A percentile compares a stretch with the other conserved stretches of the same genome.
These are phyloP conservation scores for Nomada lathburiana DNA, from an alignment of 2,888 invertebrate genomes.

Conservation along the genomic window DNA sequence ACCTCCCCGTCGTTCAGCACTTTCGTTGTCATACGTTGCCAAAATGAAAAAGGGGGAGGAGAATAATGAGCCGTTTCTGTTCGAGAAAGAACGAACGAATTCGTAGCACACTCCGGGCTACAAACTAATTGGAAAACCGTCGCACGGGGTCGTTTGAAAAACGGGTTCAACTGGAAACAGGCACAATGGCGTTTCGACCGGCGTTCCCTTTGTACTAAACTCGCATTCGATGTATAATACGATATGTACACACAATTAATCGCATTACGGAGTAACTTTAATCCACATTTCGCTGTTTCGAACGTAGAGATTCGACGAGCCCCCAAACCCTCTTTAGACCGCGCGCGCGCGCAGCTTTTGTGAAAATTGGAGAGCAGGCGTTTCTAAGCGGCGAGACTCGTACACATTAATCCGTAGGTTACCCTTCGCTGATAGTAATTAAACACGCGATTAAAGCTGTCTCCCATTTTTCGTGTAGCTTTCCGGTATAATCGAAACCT, in stretches of 20 bases:
- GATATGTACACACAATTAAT: slow-evolving; percentile 33
- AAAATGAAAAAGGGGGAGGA: too few relatives aligned
- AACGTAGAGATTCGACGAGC: slow-evolving; percentile 29
- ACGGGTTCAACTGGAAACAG: slow-evolving; percentile 31
- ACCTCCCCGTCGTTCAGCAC: not conserved
- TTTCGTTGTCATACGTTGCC: not conserved
- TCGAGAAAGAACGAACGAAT: slow-evolving; percentile 63
- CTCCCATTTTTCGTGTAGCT: slow-evolving; percentile 67
- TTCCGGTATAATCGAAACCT: slow-evolving; percentile 42
- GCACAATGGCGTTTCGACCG: slow-evolving; percentile 48
- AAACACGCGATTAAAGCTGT: slow-evolving; percentile 56
- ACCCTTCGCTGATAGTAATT: slow-evolving; percentile 43
- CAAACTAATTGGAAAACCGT: too few relatives aligned
- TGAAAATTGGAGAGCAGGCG: not conserved
- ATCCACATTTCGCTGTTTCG: slow-evolving; percentile 47
- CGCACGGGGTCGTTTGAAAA: too few relatives aligned
- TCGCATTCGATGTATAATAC: slow-evolving; percentile 14
- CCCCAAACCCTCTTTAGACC: slow-evolving; percentile 9
- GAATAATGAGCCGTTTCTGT: not conserved
- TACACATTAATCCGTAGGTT: slow-evolving; percentile 38
- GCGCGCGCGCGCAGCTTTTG: not conserved
- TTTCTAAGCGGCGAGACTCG: slow-evolving; percentile 28
- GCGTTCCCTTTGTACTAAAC: slow-evolving; percentile 28
- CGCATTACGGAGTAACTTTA: slow-evolving; percentile 29
- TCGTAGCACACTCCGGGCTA: not conserved